Percentiles rank a stretch among this genome's conserved stretches.
These are phyloP conservation scores for Synanthedon tipuliformis DNA, from an alignment of 2,888 invertebrate species.

Conservation along the genomic window DNA sequence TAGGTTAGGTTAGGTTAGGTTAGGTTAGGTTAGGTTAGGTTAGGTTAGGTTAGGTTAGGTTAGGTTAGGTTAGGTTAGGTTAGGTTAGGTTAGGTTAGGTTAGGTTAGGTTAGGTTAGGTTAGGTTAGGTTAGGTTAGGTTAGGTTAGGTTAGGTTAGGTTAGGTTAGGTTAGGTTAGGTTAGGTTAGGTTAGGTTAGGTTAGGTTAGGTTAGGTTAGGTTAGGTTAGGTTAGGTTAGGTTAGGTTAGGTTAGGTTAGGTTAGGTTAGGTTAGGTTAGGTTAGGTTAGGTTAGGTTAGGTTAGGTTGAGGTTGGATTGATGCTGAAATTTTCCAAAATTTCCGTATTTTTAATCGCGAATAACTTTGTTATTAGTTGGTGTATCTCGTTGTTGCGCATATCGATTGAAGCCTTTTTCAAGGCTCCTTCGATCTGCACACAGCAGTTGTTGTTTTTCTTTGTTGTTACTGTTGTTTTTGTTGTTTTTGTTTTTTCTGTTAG, in stretches of 20 bases:
- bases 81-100: constrained; percentile 6
- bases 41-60: constrained; percentile 8
- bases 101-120: constrained; percentile 6
- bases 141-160: constrained; percentile 1
- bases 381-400: no score
- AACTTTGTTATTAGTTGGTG: no score
- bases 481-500: no score
- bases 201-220: constrained; percentile 1
- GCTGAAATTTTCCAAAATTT: no score
- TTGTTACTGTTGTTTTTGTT: no score
- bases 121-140: constrained; percentile 6
- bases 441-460: no score
- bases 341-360: no score
- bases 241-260: constrained; percentile 1
- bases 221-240: constrained; percentile 1
- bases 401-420: no score
- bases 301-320: no score
- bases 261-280: constrained; percentile 1
- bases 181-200: constrained; percentile 3
- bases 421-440: no score
- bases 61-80: constrained; percentile 6
- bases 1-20: constrained; percentile 7
- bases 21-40: constrained; percentile 9
- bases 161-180: constrained; percentile 1
- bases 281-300: neutral